These are phyloP conservation scores for Gari tellinella DNA, from an alignment of 2,888 invertebrate genomes.

Conservation along the genomic window DNA sequence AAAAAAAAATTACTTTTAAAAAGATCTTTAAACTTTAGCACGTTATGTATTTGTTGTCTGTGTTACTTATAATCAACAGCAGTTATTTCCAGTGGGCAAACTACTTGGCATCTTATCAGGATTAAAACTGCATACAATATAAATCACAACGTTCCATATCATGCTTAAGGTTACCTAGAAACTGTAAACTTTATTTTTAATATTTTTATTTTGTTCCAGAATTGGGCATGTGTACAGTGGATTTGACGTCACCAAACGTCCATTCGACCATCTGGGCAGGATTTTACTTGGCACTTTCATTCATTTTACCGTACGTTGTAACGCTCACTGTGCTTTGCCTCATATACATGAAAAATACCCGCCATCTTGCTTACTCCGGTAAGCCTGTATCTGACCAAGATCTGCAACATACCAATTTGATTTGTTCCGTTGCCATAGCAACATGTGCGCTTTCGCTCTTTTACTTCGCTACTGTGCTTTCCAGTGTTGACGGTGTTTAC, in stretches of 20 bases:
- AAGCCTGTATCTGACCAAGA: constrained; percentile 34
- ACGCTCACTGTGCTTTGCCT: constrained; percentile 38
- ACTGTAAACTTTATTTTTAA: neutral
- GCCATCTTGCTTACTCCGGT: constrained; percentile 11
- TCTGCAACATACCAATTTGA: constrained; percentile 23
- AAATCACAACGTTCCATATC: too few relatives aligned
- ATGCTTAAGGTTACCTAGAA: too few relatives aligned
- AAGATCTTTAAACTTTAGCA: too few relatives aligned
- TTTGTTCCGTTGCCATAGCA: constrained; percentile 27
- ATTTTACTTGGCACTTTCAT: constrained; percentile 23
- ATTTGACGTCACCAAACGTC: constrained; percentile 56
- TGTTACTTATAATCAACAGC: too few relatives aligned
- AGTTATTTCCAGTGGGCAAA: too few relatives aligned
- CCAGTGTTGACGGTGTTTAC: constrained; percentile 20
- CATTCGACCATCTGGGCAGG: constrained; percentile 58
- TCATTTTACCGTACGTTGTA: constrained; percentile 40
- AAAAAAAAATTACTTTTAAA: too few relatives aligned
- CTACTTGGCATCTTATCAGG: neutral
- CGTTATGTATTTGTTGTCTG: too few relatives aligned
- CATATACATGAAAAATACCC: constrained; percentile 34
- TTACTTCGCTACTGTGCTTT: constrained; percentile 21
- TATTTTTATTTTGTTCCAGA: constrained; percentile 44
- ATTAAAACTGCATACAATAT: neutral
- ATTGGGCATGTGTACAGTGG: constrained; percentile 53
- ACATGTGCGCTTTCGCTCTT: constrained; percentile 24